Evolutionary conservation across 2,888 invertebrate genomes (phyloP).

Genomic region (Dione juno): DNA sequence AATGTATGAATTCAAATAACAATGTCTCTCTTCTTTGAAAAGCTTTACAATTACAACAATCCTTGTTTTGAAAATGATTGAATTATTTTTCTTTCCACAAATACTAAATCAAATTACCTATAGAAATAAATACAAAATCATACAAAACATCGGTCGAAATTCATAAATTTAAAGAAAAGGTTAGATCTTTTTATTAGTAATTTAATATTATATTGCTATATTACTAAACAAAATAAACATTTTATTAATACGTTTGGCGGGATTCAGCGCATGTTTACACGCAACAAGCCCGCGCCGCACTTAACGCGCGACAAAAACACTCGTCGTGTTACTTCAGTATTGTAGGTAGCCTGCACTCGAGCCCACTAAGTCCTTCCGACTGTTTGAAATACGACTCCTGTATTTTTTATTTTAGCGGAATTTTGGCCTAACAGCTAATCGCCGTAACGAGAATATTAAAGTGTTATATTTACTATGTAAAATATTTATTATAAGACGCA

Average conservation of each 20-base stretch:
- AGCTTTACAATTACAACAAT: constrained; percentile 1
- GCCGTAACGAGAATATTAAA: constrained; percentile 1
- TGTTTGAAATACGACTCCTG: constrained; percentile 43
- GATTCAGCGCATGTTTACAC: constrained; percentile 59
- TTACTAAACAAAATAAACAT: background rate
- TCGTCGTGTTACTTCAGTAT: constrained; percentile 60
- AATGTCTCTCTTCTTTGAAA: background rate
- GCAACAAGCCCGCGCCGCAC: constrained; percentile 54
- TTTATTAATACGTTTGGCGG: constrained; percentile 24
- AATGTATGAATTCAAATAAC: constrained; percentile 51
- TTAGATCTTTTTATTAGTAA: no score
- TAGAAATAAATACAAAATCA: no score
- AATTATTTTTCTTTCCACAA: constrained; percentile 40
- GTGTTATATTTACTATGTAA: background rate
- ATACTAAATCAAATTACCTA: no score
- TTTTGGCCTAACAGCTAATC: constrained; percentile 33
- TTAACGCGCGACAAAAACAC: constrained; percentile 58
- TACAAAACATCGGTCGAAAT: no score
- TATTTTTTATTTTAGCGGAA: constrained; percentile 21
- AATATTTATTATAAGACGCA: background rate
- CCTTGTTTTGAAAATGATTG: constrained; percentile 53
- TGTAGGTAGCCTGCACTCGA: constrained; percentile 64
- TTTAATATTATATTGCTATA: no score
- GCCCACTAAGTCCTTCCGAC: constrained; percentile 55
- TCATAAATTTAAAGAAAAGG: no score